Evolutionary conservation across 2,113 vertebrate genomes (phyloP), one percentile per base, ranked within the genome.

Genomic region (Triplophysa dalaica): DNA sequence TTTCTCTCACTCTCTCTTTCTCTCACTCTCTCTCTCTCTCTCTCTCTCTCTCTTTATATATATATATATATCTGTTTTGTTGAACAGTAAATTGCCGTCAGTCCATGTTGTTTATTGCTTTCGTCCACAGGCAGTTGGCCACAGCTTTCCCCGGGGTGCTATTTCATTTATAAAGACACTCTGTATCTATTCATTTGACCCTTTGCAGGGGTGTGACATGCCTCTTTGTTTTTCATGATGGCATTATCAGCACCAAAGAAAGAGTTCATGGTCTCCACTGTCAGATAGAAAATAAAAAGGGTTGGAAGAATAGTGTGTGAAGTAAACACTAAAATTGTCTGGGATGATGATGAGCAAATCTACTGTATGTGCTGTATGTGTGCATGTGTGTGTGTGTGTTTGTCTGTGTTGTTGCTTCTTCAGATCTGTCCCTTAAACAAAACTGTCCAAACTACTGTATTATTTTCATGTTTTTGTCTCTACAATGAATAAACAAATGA

Each of bases 61-160:
- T n/a, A n/a, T n/a, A n/a, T n/a, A 8, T 21, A 54, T 74, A 4
- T 62, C 58, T 45, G 38, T 24, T 26, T 63, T 70, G 41, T 24
- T 70, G 43, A 63, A 38, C 67, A 61, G 2, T 79, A 63, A 38
- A 62, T 70, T 70, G 12, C 38, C 10, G 1, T 16, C 22, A 11
- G 22, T 43, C 54, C 3, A 48, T 52, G 77, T 79, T 70, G 48
- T 79, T 79, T 63, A 79, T 79, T 70, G 56, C 11, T 38, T 69
- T 79, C 21, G 56, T 79, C 41, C 45, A 22, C 8, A 0, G 26
- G 56, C 56, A 70, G 56, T 63, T 70, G 77, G 17, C 43, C 67
- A 26, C 60, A 70, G 19, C 77, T 79, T 56, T 48, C 77, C 67
- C 70, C 70, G 19, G 41, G 56, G 56, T 70, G 11, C 67, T 79